These are phyloP conservation scores for Papilio machaon DNA, from an alignment of 1,140 invertebrate genomes.

Conservation along the genomic window DNA sequence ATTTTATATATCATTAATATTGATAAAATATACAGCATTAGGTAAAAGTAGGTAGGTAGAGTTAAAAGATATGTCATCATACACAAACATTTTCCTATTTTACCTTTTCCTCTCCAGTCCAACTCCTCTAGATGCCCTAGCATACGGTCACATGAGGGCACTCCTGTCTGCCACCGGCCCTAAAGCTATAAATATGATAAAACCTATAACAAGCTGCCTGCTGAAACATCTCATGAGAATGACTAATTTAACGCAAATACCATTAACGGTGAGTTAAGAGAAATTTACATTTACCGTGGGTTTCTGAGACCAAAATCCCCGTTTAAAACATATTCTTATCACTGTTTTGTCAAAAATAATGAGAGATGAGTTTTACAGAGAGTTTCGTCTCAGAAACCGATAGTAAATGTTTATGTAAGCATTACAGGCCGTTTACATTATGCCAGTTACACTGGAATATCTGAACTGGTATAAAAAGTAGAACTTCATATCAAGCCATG, in stretches of 20 bases:
- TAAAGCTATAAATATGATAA: conserved; percentile 74
- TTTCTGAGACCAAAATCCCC: too few species aligned
- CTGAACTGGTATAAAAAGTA: too few species aligned
- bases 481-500: too few species aligned
- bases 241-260: conserved; percentile 59
- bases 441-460: too few species aligned
- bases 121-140: conserved; percentile 97
- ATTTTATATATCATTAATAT: not conserved
- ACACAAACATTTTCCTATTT: conserved; percentile 1
- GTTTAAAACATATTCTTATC: too few species aligned
- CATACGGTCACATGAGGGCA: conserved; percentile 98
- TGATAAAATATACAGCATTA: too few species aligned
- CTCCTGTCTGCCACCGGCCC: conserved; percentile 94
- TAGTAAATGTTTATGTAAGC: too few species aligned
- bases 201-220: conserved; percentile 60
- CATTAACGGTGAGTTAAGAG: conserved; percentile 58
- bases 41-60: too few species aligned
- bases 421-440: too few species aligned
- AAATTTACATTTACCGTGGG: conserved; percentile 1
- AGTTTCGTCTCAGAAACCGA: too few species aligned
- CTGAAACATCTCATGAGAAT: conserved; percentile 61
- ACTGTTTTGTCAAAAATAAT: too few species aligned
- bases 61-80: not conserved
- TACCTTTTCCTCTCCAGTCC: conserved; percentile 82
- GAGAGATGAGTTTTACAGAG: too few species aligned